Evolutionary conservation across 2,113 vertebrate genomes (phyloP), one percentile per base, ranked within the genome.

Genomic region (Pangasianodon hypophthalmus): DNA sequence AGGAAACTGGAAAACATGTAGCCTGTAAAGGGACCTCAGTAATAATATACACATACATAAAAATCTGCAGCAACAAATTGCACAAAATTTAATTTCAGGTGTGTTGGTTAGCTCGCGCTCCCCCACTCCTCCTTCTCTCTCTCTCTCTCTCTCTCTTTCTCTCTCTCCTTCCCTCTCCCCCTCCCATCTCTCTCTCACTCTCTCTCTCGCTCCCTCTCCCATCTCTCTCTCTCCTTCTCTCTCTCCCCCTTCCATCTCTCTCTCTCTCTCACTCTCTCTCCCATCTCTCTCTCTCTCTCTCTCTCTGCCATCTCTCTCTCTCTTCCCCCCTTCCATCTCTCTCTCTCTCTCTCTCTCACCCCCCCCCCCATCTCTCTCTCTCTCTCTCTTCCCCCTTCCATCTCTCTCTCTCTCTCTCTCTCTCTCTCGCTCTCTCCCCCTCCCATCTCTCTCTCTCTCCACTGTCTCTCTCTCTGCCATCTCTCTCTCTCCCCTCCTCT

Each of bases 261-360:
- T 37, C 37, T 37, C 37, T 37, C 37, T 37, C 37, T 37, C 37
- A 1, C 37, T 37, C 37, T 37, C 37, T 37, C 37, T 37, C 37
- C 1, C 37, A 37, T 37, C 37, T 37, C 37, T 37, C 37, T 37
- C 37, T 37, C 91, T 48, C 85, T 67, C 95, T 93, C 94, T 94
- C 94, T 90, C 93, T 93, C 95, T n/a, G n/a, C n/a, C n/a, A n/a
- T n/a, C 86, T 48, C 85, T 67, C 95, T 93, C 94, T 94, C 94
- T 90, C 93, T 93, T n/a, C n/a, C 92, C 92, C 37, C 37, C 37
- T 37, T 1, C 37, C 37, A 37, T 89, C 75, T 41, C 84, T 46
- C 85, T 84, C 95, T 93, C 92, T 88, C 60, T 58, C 90, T 88
- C 87, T 85, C 88, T 0, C 73, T 1, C 71, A 89, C n/a, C n/a